Base-by-base conservation (phyloP, 1,140 invertebrate species). In the Ips nitidus region DNA sequence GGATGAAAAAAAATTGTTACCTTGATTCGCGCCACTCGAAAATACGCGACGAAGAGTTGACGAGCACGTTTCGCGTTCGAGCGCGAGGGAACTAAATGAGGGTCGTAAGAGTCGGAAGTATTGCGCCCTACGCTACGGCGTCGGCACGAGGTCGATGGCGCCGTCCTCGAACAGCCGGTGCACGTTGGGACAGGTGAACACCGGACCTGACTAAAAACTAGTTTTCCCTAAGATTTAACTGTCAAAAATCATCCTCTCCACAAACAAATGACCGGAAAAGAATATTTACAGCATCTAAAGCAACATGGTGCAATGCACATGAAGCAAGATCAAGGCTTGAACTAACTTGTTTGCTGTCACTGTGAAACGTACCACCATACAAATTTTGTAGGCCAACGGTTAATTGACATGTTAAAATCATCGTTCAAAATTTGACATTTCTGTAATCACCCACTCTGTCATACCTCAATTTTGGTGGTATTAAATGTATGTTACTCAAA, bases 71-170 rank as follows among this genome's bases (percentile, higher is more conserved):
- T 70, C 74, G 67, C 74, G 70, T 68, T 60, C 64, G 55, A 74
- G 67, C 61, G 68, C 75, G 71, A 69, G 53, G 66, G 60, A 72
- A 73, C 73, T 72, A 71, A 75, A 65, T 63, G 71, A 70, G 68
- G 64, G 62, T 66, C 68, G 71, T 22, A 61, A 60, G 69, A 66
- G 62, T 43, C 63, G 69, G 66, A 65, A 69, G 65, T 62, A 69
- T 65, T 72, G 72, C 74, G 74, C 71, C 68, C 72, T 74, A 71
- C 73, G 74, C 70, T 66, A 70, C 74, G 74, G 71, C 72, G 75
- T 72, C 74, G 74, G 65, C 72, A 72, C 74, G 74, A 74, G 74
- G 75, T 76, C 74, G 74, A 75, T 73, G 71, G 69, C 74, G 74
- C 59, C 70, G 70, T 73, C 63, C 66, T 74, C 60, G 60, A 70